Base-by-base conservation (phyloP, 2,113 vertebrate genomes). In the mouse (Mus musculus) region DNA sequence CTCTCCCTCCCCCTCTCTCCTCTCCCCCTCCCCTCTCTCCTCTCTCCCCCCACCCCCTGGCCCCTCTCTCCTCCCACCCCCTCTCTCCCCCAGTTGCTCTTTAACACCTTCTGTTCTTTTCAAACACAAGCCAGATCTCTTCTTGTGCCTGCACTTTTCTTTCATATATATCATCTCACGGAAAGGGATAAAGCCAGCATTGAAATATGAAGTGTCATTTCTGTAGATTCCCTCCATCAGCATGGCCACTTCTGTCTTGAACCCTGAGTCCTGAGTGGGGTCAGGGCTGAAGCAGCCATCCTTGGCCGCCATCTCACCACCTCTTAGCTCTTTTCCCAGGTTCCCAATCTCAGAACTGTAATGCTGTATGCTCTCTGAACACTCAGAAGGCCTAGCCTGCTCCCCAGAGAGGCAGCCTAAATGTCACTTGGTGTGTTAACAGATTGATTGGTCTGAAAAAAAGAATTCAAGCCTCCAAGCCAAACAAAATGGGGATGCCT, bases 31-130 rank as follows among this genome's bases (percentile, higher is more conserved):
- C 14, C 16, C 54, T 56, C 12, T 17, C 16, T 19, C 54, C 12
- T 13, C 54, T 17, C 3, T 19, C 17, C 17, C 56, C 1, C 19
- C 19, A n/a, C 6, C 19, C 14, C 12, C 12, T 56, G 42, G 42
- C 42, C 42, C 42, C 14, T 56, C 54, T 56, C 12, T 17, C 16
- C 59, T 9, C 54, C 24, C 61, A 24, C 8, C 26, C 59, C 85
- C 54, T 89, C 39, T 89, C 80, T 46, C 61, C 88, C 90, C 76
- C 80, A 81, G 17, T 85, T 91, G 89, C 71, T 86, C 42, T 89
- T 89, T 46, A 72, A 56, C 1, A 90, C 82, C 81, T 92, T 75
- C 94, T 96, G 73, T 89, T 96, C 81, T 94, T 93, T 95, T 80
- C 80, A 63, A 90, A 90, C 67, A 72, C 30, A 86, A 95, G 72